phyloP scores from a whole-genome alignment of 1,140 invertebrate genomes.

The Platorchestia sp. region DNA sequence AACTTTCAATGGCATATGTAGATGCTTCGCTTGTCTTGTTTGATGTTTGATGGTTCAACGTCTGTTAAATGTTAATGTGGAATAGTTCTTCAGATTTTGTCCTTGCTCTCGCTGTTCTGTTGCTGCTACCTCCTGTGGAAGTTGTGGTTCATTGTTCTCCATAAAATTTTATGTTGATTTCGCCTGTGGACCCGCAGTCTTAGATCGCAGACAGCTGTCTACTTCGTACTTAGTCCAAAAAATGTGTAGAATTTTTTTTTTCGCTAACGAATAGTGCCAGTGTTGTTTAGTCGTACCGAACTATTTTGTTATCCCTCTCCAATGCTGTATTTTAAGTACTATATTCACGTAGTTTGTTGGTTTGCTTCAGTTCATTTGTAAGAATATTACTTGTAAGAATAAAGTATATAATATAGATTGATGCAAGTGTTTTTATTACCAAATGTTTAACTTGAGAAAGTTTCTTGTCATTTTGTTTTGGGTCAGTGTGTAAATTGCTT shows the following conservation, averaged over 20 bases:
- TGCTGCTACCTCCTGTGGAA: neutral
- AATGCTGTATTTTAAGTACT: neutral
- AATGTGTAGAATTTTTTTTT: neutral
- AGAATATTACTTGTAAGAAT: too few relatives aligned
- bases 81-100: neutral
- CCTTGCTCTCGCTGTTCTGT: neutral
- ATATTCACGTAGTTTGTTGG: neutral
- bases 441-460: too few relatives aligned
- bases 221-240: neutral
- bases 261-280: neutral
- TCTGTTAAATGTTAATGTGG: neutral
- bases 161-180: neutral
- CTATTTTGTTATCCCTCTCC: too few relatives aligned
- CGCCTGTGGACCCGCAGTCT: neutral
- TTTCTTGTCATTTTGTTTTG: too few relatives aligned
- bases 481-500: neutral
- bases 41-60: neutral
- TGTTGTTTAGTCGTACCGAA: too few relatives aligned
- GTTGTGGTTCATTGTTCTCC: neutral
- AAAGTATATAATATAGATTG: too few relatives aligned
- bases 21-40: neutral
- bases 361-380: too few relatives aligned
- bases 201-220: neutral
- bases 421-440: too few relatives aligned
- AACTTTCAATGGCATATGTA: neutral